These are phyloP conservation scores for Gambelia wislizenii DNA, from an alignment of 2,797 vertebrate species.

Conservation along the genomic window DNA sequence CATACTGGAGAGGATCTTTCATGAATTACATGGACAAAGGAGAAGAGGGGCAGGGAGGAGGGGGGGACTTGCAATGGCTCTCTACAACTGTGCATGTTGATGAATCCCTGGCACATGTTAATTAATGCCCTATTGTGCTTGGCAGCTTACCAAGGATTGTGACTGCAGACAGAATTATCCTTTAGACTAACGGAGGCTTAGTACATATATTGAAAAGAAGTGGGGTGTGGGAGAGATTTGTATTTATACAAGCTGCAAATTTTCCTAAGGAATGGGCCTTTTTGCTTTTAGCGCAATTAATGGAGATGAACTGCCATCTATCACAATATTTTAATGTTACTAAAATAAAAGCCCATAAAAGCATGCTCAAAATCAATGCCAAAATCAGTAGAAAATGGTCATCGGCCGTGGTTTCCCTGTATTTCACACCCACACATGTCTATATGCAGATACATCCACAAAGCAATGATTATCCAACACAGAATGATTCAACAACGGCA, in stretches of 20 bases:
- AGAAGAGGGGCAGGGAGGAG: conserved; percentile 54
- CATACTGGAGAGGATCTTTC: conserved; percentile 75
- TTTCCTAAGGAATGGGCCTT: conserved; percentile 70
- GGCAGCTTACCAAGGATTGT: conserved; percentile 74
- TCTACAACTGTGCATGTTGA: conserved; percentile 68
- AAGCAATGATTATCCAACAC: conserved; percentile 11
- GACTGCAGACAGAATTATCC: conserved; percentile 73
- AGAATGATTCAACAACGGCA: fast-evolving
- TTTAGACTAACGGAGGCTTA: conserved; percentile 71
- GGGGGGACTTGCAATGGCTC: conserved; percentile 58
- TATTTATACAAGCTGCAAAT: conserved; percentile 73
- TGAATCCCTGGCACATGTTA: conserved; percentile 80
- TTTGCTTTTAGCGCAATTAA: conserved; percentile 71
- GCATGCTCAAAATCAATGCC: conserved; percentile 41
- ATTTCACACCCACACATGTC: neutral
- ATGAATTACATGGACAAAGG: conserved; percentile 72
- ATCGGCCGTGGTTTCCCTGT: conserved; percentile 28
- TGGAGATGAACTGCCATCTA: conserved; percentile 70
- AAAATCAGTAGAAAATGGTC: neutral
- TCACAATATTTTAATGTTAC: conserved; percentile 77
- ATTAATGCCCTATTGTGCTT: conserved; percentile 80
- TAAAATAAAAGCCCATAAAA: conserved; percentile 55
- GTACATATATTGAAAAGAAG: conserved; percentile 68
- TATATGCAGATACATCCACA: conserved; percentile 3
- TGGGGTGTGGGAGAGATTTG: conserved; percentile 52